These are phyloP conservation scores for Epinotia ramella DNA, from an alignment of 2,888 invertebrate genomes.

Conservation along the genomic window DNA sequence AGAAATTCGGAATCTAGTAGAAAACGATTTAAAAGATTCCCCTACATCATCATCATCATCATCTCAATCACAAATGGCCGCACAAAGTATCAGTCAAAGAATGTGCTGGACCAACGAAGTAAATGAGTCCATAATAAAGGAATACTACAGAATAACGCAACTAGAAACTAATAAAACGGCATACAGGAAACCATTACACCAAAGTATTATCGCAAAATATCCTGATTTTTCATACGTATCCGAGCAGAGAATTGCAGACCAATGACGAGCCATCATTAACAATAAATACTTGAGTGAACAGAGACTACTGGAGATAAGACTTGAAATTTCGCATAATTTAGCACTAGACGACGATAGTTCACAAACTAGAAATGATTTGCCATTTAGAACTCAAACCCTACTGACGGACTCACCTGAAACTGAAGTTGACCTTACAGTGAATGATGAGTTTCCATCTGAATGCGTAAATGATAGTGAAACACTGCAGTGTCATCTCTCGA, in stretches of 20 bases:
- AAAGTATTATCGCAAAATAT: background rate
- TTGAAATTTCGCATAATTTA: background rate
- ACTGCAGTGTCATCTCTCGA: background rate
- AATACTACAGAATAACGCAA: background rate
- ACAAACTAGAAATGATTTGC: background rate
- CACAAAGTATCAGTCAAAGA: background rate
- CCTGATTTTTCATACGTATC: background rate
- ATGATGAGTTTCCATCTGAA: background rate
- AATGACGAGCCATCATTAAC: background rate
- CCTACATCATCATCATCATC: background rate
- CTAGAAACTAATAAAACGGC: background rate
- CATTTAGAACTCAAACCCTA: background rate
- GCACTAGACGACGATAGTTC: background rate
- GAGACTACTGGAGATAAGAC: background rate
- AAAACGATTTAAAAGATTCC: background rate
- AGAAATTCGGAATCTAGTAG: background rate
- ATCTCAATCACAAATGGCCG: background rate
- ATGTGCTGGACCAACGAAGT: background rate
- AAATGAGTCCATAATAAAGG: background rate
- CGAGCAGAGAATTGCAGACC: background rate
- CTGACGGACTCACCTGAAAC: background rate
- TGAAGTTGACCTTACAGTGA: background rate
- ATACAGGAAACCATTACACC: background rate
- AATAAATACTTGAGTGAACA: conserved; percentile 4
- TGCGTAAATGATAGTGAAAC: background rate